Evolutionary conservation across 2,888 invertebrate genomes (phyloP).

Genomic region (Drosophila robusta): DNA sequence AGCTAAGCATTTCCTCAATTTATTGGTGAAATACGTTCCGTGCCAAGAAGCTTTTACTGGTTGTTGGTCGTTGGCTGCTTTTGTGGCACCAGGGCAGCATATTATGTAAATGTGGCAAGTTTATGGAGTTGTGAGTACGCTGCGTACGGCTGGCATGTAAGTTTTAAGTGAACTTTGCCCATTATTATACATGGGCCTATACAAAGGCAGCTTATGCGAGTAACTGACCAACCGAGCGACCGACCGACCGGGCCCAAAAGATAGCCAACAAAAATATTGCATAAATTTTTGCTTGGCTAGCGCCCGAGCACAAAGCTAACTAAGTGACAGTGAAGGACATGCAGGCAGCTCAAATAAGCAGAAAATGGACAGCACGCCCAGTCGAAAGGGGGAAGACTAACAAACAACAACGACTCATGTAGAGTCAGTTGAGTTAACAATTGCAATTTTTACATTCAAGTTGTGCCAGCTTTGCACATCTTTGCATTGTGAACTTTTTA

Average conservation of each 20-base stretch:
- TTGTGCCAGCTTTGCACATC: constrained; percentile 25
- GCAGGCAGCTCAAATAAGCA: constrained; percentile 49
- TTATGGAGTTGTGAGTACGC: constrained; percentile 51
- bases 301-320: constrained; percentile 24
- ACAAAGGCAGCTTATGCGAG: constrained; percentile 6
- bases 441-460: constrained; percentile 65
- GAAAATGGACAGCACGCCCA: constrained; percentile 30
- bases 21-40: constrained; percentile 75
- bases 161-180: constrained; percentile 65
- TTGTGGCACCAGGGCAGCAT: constrained; percentile 52
- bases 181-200: constrained; percentile 45
- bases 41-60: constrained; percentile 63
- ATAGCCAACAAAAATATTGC: constrained; percentile 52
- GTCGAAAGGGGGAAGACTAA: not conserved
- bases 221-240: not conserved
- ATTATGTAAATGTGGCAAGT: constrained; percentile 78
- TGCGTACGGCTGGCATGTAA: constrained; percentile 47
- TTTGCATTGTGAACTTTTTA: constrained; percentile 47
- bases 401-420: constrained; percentile 38
- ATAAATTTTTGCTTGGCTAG: constrained; percentile 53
- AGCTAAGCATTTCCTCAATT: constrained; percentile 70
- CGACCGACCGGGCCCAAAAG: not conserved
- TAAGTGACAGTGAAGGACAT: constrained; percentile 64
- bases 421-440: constrained; percentile 71
- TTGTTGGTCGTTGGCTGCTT: constrained; percentile 36